phyloP scores from a whole-genome alignment of 2,888 invertebrate species.

The Euproctis similis region DNA sequence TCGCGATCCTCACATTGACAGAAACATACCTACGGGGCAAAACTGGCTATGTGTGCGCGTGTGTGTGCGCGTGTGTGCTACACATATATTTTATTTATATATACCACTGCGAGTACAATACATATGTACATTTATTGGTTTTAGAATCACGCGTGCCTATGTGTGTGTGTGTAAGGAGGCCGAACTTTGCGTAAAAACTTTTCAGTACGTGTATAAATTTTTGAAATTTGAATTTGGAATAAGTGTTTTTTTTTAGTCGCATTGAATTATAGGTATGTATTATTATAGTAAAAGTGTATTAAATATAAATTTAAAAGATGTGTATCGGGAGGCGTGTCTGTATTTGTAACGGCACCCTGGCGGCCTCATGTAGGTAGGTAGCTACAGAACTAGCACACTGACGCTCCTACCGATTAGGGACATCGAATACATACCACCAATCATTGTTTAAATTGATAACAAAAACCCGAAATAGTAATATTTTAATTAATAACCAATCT shows the following conservation, averaged over 20 bases:
- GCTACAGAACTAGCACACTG: slow-evolving; percentile 32
- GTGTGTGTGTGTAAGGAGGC: slow-evolving; percentile 37
- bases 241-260: too few relatives aligned
- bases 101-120: slow-evolving; percentile 21
- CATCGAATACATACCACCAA: slow-evolving; percentile 42
- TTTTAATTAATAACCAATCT: slow-evolving; percentile 31
- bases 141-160: too few relatives aligned
- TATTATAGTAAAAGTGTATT: slow-evolving; percentile 16
- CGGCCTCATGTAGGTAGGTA: slow-evolving; percentile 58
- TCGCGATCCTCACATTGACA: slow-evolving; percentile 32
- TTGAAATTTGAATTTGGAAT: too few relatives aligned
- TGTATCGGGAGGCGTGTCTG: slow-evolving; percentile 54
- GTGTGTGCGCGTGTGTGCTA: too few relatives aligned
- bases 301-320: slow-evolving; percentile 21
- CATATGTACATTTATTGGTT: slow-evolving; percentile 28
- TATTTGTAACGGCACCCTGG: slow-evolving; percentile 49
- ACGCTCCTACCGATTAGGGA: slow-evolving; percentile 48
- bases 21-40: slow-evolving; percentile 33
- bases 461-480: slow-evolving; percentile 24
- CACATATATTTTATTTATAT: too few relatives aligned
- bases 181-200: slow-evolving; percentile 40
- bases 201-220: too few relatives aligned
- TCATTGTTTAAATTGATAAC: slow-evolving; percentile 44
- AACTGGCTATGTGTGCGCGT: slow-evolving; percentile 27
- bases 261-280: background rate